Base-by-base conservation (phyloP, 30 jellyfish, hydroid and myxozoan genomes). In the Hydra vulgaris region DNA sequence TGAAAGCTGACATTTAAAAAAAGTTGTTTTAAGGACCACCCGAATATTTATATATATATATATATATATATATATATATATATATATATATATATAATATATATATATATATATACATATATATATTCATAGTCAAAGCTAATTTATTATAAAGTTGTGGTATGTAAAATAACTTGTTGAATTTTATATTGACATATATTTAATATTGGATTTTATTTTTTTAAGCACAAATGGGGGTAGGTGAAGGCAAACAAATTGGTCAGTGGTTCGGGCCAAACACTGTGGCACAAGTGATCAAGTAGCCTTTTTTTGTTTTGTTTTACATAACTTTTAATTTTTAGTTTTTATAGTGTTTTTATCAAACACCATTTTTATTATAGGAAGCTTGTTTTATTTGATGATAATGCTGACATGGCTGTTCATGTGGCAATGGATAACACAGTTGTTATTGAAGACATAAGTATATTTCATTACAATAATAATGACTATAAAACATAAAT, bases 201-300 rank as follows among this genome's bases (percentile, higher is more conserved):
- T 40, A 12, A 40, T 40, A 3, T 40, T 40, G 61, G 61, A 3
- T 3, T 12, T 40, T 40, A 1, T 23, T 25, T 78, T 0, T 85
- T 79, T 20, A 83, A 92, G 98, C 98, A 20, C 98, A 92, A 81
- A 92, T 92, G 98, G 98, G 98, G 66, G 98, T 92, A 0, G 95
- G 98, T 40, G 98, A 92, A 77, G 98, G 98, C 23, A 92, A 92
- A 73, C 91, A 87, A 72, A 87, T 92, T 27, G 98, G 98, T 27
- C 98, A 92, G 27, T 92, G 98, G 98, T 92, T 92, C 79, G 98
- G 98, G 0, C 98, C 98, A 75, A 92, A 92, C 72, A 92, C 98
- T 0, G 84, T 92, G 24, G 94, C 98, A 4, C 98, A 92, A 81
- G 98, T 92, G 0, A 87, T 92, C 0, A 87, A 80, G 98, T 92